Base-by-base conservation (phyloP, 2,797 vertebrate species). In the Acrossocheilus fasciatus region DNA sequence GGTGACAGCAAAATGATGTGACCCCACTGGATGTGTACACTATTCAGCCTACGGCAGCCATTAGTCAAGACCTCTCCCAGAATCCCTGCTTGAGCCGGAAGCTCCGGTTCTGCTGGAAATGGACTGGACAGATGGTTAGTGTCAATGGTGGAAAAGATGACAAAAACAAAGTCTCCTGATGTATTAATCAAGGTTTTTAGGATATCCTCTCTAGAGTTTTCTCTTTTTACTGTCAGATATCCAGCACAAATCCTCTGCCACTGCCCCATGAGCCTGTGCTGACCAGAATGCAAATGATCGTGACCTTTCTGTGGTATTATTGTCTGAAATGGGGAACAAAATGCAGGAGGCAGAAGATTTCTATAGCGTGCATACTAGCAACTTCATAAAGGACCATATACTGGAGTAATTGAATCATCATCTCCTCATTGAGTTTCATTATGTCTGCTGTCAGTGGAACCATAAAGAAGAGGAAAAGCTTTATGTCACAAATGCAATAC, bases 111-210 rank as follows among this genome's bases (percentile, higher is more conserved):
- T 57, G 36, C 43, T n/a, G 59, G 50, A 77, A 34, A 77, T 50
- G 45, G 45, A 80, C 77, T n/a, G 82, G 89, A 45, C 81, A 86
- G 73, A 87, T 91, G 88, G 87, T 69, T 89, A 79, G 54, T 87
- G 86, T 87, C 77, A 81, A n/a, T 76, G 30, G 12, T 82, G 14
- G 39, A 78, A 36, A 69, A 84, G 47, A 62, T 85, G 82, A 83
- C 87, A 85, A 59, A 72, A 81, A 23, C 76, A 89, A 89, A 26
- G 43, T 68, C 54, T 72, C 82, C 80, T 88, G 82, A 74, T 83
- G 66, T 76, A 75, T 77, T 88, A 54, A 75, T 88, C 81, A 78
- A 57, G 59, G 45, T 88, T 73, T 74, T 54, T 54, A 80, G 81
- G 45, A 85, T 36, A 68, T 82, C 74, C 43, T 84, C 66, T 70